Evolutionary conservation across 2,797 vertebrate species (phyloP).

Genomic region (Megaceryle alcyon): DNA sequence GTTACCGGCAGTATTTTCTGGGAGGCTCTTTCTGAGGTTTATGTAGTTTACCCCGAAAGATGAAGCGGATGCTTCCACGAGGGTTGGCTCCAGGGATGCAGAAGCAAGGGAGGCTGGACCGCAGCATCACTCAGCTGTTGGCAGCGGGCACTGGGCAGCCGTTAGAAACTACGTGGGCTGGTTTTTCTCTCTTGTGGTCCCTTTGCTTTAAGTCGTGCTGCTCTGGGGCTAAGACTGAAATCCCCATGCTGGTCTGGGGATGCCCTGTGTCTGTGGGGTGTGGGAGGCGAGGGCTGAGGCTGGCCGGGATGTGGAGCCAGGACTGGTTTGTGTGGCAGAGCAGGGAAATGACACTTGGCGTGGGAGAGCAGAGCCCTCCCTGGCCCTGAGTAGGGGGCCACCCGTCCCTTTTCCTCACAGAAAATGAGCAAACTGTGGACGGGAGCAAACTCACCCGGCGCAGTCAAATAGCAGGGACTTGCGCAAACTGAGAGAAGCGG

Average conservation of each 20-base stretch:
- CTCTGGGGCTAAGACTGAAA: not conserved
- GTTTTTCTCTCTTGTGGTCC: not conserved
- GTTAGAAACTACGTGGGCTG: fast-evolving
- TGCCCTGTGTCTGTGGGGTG: not conserved
- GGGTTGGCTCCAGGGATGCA: not conserved
- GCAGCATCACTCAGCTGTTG: fast-evolving
- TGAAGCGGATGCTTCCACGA: fast-evolving
- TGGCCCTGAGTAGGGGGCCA: fast-evolving
- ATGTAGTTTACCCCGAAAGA: not conserved
- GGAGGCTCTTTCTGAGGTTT: not conserved
- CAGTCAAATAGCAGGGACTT: not conserved
- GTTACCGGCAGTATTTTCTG: not conserved
- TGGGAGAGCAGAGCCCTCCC: not conserved
- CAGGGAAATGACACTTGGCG: not conserved
- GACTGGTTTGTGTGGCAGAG: not conserved
- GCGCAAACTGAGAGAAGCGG: not conserved
- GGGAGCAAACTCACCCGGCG: not conserved
- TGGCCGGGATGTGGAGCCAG: fast-evolving
- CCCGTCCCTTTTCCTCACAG: not conserved
- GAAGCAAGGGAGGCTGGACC: not conserved
- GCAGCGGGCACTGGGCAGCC: not conserved
- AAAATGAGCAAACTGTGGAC: not conserved
- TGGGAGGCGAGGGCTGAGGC: not conserved
- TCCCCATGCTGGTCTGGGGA: fast-evolving
- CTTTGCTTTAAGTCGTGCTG: fast-evolving